Evolutionary conservation across 2,797 vertebrate species (phyloP), one percentile per base, ranked within the genome.

Genomic region (Hybognathus amarus): DNA sequence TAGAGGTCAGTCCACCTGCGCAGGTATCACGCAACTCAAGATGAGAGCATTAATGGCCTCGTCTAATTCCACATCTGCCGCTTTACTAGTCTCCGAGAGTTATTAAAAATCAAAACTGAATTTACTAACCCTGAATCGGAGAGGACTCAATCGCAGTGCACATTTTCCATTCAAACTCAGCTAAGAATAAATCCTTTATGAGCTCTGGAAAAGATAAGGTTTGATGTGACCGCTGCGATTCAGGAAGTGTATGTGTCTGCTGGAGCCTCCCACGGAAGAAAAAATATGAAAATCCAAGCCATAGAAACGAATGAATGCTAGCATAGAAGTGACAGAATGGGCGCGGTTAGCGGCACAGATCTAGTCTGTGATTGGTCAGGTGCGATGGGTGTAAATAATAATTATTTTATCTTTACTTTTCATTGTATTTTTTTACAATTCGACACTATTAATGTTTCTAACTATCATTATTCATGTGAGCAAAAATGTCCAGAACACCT

Each of bases 171-270:
- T 56, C 36, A 69, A 54, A 52, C 22, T 27, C 15, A 4, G 66
- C 42, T 15, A 24, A 18, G 22, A 40, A 33, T 33, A 47, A 47
- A 47, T 47, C 30, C 18, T 22, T 24, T 20, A 6, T 42, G 2
- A 30, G 13, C 30, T 40, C 24, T 13, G 24, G 24, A 5, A 10
- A 3, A 68, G 33, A 24, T 18, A 2, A 6, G 8, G 12, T 20
- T 40, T 42, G 6, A 18, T 22, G 13, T 24, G 42, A 66, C 6
- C 50, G 63, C 18, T 17, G 47, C 45, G 81, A 47, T 69, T 67
- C 73, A 83, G 81, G 81, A 83, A 83, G 63, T 42, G 71, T 75
- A 15, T 66, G 80, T 36, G 67, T 59, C 20, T 69, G 33, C 5
- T 10, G 6, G 36, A 30, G 12, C 9, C 15, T 4, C 18, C 6